Evolutionary conservation across 2,113 vertebrate species (phyloP).

Genomic region (Scytalopus superciliaris): DNA sequence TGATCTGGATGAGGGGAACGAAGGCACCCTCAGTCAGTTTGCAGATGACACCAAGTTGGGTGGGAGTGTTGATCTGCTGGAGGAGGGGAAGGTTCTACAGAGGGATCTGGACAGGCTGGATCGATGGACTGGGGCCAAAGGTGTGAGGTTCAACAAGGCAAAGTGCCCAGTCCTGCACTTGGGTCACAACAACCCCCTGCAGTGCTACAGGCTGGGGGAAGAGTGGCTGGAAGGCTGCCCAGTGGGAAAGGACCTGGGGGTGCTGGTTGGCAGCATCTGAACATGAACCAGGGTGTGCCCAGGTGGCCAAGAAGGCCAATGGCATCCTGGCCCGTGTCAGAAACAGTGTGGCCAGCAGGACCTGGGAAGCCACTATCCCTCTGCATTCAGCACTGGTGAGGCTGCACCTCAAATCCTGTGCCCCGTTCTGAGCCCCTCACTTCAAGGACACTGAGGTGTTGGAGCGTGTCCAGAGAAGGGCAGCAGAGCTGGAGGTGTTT

Average conservation of each 20-base stretch:
- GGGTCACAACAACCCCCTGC: background rate
- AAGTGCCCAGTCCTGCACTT: background rate
- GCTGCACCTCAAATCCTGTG: background rate
- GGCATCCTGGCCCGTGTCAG: accelerated
- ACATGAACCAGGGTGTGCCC: background rate
- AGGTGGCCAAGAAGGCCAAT: background rate
- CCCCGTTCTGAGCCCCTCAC: background rate
- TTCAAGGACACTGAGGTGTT: background rate
- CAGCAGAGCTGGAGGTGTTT: background rate
- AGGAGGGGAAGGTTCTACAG: background rate
- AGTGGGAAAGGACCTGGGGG: accelerated
- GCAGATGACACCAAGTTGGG: background rate
- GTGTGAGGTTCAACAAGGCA: background rate
- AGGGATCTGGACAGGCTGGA: background rate
- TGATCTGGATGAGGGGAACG: accelerated
- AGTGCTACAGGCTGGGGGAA: background rate
- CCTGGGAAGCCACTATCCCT: background rate
- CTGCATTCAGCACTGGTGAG: background rate
- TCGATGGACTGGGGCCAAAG: background rate
- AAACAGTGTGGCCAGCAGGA: background rate
- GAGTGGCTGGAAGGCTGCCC: background rate
- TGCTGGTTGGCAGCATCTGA: background rate
- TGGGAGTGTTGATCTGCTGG: background rate
- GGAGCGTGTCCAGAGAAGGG: background rate
- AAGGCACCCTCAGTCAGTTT: accelerated